phyloP scores from a whole-genome alignment of 2,888 invertebrate genomes.

The Ischnura elegans region DNA sequence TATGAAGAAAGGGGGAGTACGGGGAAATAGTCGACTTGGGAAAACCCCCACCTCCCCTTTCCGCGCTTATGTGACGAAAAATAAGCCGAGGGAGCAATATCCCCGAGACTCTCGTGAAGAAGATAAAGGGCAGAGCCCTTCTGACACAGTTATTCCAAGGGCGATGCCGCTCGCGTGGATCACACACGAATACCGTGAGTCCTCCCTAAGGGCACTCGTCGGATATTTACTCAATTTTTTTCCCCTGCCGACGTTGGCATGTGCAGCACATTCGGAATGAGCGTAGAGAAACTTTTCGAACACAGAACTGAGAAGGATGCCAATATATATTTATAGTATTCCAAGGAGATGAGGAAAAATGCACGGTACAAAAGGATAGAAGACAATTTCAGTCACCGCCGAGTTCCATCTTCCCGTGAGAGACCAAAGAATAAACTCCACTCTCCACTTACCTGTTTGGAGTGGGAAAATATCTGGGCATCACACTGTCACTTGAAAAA shows the following conservation, averaged over 20 bases:
- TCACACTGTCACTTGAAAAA: no score
- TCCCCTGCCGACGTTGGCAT: neutral
- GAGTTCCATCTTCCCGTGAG: neutral
- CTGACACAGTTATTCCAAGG: slow-evolving; percentile 19
- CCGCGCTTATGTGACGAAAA: neutral
- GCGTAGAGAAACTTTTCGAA: neutral
- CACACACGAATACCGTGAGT: neutral
- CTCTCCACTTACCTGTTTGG: no score
- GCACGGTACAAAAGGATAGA: neutral
- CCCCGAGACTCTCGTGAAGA: neutral
- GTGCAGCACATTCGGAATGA: neutral
- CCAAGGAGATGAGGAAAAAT: neutral
- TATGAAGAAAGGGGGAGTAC: no score
- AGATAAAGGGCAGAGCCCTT: neutral
- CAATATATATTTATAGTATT: no score
- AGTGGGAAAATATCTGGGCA: no score
- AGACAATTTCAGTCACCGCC: neutral
- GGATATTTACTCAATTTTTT: neutral
- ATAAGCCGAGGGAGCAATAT: neutral
- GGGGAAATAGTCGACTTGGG: neutral
- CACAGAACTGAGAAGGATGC: neutral
- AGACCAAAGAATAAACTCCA: no score
- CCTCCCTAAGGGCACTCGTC: neutral
- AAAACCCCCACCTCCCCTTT: neutral
- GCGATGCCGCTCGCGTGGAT: neutral